Percentiles rank a stretch among this genome's conserved stretches.
phyloP scores from a whole-genome alignment of 2,113 vertebrate genomes.

The Gorilla gorilla region DNA sequence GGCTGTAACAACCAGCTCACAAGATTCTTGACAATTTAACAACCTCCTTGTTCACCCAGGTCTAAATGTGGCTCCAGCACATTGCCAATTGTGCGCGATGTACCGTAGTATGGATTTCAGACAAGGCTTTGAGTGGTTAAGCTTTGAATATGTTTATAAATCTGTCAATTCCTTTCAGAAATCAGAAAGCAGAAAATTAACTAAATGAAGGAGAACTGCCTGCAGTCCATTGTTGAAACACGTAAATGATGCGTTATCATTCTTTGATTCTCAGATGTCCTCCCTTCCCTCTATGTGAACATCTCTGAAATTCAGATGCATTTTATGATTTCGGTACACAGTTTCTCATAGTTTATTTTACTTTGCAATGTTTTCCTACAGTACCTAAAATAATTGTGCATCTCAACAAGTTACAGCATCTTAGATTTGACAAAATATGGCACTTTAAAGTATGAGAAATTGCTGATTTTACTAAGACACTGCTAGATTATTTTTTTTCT shows the following conservation, averaged over 20 bases:
- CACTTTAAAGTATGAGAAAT: conserved; percentile 61
- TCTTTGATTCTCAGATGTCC: not conserved
- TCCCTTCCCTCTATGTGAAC: not conserved
- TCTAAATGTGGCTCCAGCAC: not conserved
- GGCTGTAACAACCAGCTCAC: not conserved
- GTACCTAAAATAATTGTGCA: not conserved
- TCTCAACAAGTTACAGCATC: not conserved
- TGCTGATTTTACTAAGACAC: conserved; percentile 48
- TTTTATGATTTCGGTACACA: not conserved
- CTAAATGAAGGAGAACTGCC: not conserved
- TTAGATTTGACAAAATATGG: conserved; percentile 21
- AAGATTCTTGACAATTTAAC: not conserved
- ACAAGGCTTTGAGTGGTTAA: not conserved
- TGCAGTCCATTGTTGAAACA: conserved; percentile 24
- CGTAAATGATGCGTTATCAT: not conserved
- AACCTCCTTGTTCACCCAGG: not conserved
- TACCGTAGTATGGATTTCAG: not conserved
- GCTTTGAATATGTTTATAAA: conserved; percentile 38
- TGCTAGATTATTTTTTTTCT: conserved; percentile 66
- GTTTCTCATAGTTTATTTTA: conserved; percentile 14
- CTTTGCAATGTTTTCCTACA: not conserved
- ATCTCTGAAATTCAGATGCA: not conserved
- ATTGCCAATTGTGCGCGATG: not conserved
- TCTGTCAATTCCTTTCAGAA: not conserved
- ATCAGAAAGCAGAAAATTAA: conserved; percentile 26